Conservation (phyloP, 2,797 vertebrate species). For the Sternotherus odoratus region DNA sequence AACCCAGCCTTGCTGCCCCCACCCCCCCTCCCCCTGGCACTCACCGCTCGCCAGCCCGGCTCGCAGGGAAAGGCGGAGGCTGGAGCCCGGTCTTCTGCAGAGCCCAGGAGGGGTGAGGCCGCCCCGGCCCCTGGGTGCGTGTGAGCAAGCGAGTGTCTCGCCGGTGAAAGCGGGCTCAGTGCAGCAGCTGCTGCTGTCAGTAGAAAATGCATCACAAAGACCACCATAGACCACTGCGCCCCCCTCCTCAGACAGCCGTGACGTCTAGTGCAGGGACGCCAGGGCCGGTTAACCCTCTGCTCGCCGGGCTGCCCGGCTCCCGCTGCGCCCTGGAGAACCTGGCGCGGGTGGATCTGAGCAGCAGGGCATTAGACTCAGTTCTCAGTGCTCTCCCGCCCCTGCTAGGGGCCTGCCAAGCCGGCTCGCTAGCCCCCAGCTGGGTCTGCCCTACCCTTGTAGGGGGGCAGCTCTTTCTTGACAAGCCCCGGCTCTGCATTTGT, state of each 20-base stretch:
- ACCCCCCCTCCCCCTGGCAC: neutral
- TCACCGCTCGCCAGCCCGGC: neutral
- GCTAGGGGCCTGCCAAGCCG: too few species aligned
- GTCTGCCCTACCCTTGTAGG: too few species aligned
- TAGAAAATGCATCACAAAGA: constrained; percentile 50
- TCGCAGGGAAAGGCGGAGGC: neutral
- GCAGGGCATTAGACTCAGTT: too few species aligned
- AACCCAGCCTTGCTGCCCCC: too few species aligned
- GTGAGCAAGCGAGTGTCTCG: neutral
- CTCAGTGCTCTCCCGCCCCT: too few species aligned
- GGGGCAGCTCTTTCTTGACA: too few species aligned
- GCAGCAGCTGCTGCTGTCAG: constrained; percentile 48
- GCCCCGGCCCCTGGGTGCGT: constrained; percentile 13
- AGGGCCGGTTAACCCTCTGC: constrained; percentile 57
- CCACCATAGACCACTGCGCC: constrained; percentile 31
- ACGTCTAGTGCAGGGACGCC: constrained; percentile 26
- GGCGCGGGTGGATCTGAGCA: too few species aligned
- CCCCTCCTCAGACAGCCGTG: constrained; percentile 36
- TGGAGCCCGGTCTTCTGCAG: neutral
- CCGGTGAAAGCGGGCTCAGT: neutral
- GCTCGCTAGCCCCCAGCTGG: too few species aligned
- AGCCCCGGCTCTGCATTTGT: too few species aligned
- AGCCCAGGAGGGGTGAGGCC: neutral
- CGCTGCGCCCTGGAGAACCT: too few species aligned
- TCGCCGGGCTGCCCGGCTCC: neutral